Base-by-base conservation (phyloP, 2,888 invertebrate species). In the Oxyscelio sp. region DNA sequence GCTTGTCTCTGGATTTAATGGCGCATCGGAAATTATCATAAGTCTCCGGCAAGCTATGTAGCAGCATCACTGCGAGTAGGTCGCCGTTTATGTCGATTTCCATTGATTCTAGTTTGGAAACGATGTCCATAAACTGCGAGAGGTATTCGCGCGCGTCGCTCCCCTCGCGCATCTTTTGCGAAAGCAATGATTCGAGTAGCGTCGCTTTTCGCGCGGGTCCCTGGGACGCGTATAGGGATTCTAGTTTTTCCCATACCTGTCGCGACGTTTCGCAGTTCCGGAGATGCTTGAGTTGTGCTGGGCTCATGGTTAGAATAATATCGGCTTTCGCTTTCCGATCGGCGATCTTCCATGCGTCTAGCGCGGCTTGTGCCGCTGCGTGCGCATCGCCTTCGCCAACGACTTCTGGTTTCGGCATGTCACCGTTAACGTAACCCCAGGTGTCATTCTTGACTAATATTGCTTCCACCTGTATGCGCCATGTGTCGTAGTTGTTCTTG, bases 201-300 rank as follows among this genome's bases (percentile, higher is more conserved):
- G 31, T 6, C 13, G 21, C 24, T 31, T 54, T 54, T n/a, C 54
- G 15, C 11, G 54, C 24, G 27, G 54, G 31, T 22, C 54, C 54
- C n/a, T 21, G 54, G 4, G 54, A 54, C 3, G 24, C 31, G 11
- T 54, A 54, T 2, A 54, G 21, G 13, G 5, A 2, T 31, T 2
- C 31, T 24, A 54, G 21, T 24, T 54, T 54, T 2, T 24, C 31
- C 54, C 54, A 54, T 24, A 54, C 31, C 2, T 54, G 4, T 5
- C 11, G 5, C 54, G 54, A 54, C 3, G 54, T 54, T n/a, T 54
- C 24, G 15, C 54, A 54, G 24, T 54, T 54, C 3, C 54, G 21
- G 6, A 54, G 24, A 24, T 54, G 54, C 54, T 54, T 54, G 4
- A 54, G 24, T 31, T 54, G 54, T 4, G 3, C 24, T 3, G 54